A percentile compares a stretch with the other conserved stretches of the same genome.
Conservation (phyloP, 2,113 vertebrate genomes). For the Aspiorhynchus laticeps region DNA sequence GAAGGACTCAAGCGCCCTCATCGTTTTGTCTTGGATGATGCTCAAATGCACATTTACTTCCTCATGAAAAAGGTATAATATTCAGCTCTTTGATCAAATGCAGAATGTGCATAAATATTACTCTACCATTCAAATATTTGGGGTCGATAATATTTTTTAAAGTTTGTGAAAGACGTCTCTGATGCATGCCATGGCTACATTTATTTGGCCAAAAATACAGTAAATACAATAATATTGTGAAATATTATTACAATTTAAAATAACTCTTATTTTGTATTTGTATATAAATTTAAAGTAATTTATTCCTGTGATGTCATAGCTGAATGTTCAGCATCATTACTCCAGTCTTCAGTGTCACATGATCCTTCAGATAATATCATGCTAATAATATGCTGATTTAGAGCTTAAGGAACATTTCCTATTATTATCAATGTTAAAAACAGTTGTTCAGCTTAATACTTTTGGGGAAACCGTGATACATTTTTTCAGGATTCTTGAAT, state of each 20-base stretch:
- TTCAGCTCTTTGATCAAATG: neutral
- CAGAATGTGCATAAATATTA: neutral
- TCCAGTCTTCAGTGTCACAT: neutral
- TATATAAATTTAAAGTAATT: too few relatives aligned
- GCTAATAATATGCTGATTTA: neutral
- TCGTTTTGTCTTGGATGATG: conserved; percentile 88
- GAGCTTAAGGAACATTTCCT: neutral
- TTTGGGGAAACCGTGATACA: too few relatives aligned
- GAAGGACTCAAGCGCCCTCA: conserved; percentile 84
- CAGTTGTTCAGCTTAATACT: too few relatives aligned
- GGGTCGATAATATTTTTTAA: neutral
- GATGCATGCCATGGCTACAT: neutral
- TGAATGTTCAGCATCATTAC: neutral
- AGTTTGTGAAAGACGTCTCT: neutral
- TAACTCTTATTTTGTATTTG: too few relatives aligned
- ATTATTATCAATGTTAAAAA: neutral
- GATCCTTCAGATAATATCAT: neutral
- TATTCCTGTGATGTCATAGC: neutral
- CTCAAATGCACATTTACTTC: conserved; percentile 95
- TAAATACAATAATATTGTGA: neutral
- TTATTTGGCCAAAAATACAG: neutral
- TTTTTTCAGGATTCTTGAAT: too few relatives aligned
- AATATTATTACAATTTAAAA: neutral
- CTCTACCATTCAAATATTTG: neutral
- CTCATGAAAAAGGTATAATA: conserved; percentile 93